Conservation (phyloP, 2,888 invertebrate species). For the Machimus rusticus region DNA sequence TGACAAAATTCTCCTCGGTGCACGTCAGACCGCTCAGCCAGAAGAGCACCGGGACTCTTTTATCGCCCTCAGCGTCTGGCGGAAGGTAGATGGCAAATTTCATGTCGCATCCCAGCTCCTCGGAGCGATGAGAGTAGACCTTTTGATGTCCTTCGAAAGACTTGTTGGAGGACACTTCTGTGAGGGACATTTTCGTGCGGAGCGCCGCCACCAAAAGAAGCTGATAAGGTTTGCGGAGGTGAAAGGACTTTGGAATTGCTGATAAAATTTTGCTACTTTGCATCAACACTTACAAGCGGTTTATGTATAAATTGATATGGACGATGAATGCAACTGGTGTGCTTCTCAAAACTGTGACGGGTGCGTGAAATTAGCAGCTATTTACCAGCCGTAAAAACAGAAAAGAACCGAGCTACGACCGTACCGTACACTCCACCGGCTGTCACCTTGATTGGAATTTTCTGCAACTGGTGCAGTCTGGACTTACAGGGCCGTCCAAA, state of each 20-base stretch:
- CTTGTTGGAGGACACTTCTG: slow-evolving; percentile 73
- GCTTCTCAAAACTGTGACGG: background rate
- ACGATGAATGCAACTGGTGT: background rate
- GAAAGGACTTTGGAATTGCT: background rate
- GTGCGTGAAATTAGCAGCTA: background rate
- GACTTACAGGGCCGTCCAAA: background rate
- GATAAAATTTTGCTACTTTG: background rate
- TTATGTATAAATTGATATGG: background rate
- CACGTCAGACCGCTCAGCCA: slow-evolving; percentile 91
- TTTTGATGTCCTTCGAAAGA: slow-evolving; percentile 87
- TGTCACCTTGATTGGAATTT: background rate
- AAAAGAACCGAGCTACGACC: too few species aligned
- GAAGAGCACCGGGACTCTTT: slow-evolving; percentile 79
- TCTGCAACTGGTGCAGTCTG: background rate
- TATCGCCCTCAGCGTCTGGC: slow-evolving; percentile 64
- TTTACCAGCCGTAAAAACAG: background rate
- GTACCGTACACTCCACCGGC: too few species aligned
- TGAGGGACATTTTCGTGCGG: slow-evolving; percentile 57
- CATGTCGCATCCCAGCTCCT: slow-evolving; percentile 82
- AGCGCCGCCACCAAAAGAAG: background rate
- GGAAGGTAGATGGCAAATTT: slow-evolving; percentile 90
- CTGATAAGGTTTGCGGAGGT: background rate
- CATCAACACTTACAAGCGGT: background rate
- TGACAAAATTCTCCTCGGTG: slow-evolving; percentile 90
- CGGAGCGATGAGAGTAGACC: slow-evolving; percentile 61